Conservation (phyloP, 2,797 vertebrate genomes). For the Heterohyrax brucei region DNA sequence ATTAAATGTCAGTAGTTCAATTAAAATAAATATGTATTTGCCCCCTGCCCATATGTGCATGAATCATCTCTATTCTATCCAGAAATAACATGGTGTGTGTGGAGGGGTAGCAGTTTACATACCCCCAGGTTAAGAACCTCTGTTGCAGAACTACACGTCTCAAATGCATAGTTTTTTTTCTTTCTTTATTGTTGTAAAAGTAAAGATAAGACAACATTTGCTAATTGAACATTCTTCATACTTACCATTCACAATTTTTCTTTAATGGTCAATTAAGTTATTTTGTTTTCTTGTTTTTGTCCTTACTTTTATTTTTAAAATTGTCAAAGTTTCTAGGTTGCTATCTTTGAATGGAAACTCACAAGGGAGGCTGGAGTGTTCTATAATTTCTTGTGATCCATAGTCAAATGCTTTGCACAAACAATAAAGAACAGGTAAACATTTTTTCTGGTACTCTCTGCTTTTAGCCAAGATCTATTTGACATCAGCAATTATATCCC, state of each 20-base stretch:
- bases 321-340: background rate
- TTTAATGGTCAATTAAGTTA: background rate
- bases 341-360: too few relatives aligned
- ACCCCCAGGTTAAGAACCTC: background rate
- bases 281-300: background rate
- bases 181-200: too few relatives aligned
- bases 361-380: too few relatives aligned
- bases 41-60: background rate
- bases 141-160: background rate
- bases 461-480: too few relatives aligned
- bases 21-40: background rate
- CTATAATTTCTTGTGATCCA: too few relatives aligned
- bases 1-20: constrained; percentile 9
- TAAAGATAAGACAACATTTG: too few relatives aligned
- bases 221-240: too few relatives aligned
- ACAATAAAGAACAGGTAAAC: too few relatives aligned
- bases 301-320: background rate
- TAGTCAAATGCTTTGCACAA: too few relatives aligned
- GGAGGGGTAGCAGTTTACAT: too few relatives aligned
- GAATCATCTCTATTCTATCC: background rate
- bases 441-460: too few relatives aligned
- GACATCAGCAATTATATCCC: too few relatives aligned
- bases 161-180: background rate
- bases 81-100: background rate
- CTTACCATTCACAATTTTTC: background rate